Evolutionary conservation across 1,140 invertebrate species (phyloP), one percentile per base, ranked within the genome.

Genomic region (Caenorhabditis latens): DNA sequence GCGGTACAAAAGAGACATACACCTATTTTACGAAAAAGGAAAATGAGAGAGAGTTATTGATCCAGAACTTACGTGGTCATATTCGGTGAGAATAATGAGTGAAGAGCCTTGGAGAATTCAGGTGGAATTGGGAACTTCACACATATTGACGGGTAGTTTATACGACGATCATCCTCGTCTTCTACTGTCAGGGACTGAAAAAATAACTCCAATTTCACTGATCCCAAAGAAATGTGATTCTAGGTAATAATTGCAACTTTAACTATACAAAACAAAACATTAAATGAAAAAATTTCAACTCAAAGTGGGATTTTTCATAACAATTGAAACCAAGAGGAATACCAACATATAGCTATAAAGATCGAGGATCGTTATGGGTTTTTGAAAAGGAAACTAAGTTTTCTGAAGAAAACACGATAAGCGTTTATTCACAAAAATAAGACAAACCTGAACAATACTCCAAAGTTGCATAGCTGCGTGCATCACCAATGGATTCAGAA

Each of bases 61-160:
- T 71, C 53, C 8, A 43, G 19, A 61, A 86, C 85, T 84, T 83
- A 90, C 89, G 83, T 87, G 42, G 87, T 90, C 46, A 90, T 67
- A 65, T 92, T 91, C 11, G 84, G 84, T 14, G 87, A 65, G 57
- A 90, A 86, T 7, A 91, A 84, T 2, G 79, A 55, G 53, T 84
- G 55, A 42, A 91, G 61, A 46, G 88, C 88, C 42, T 87, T 55
- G 32, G 87, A 84, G 87, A 91, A 89, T 53, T 91, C 91, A 53
- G 86, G 71, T n/a, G 91, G 91, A 85, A 92, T 88, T 50, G 91
- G 91, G 75, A 92, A 91, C 83, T 92, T 92, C 82, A 92, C 91
- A 82, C 91, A 92, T n/a, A 92, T 90, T 14, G 91, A 91, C 9
- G 91, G 90, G 87, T 92, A 92, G 79, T 88, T 90, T 50, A 92